Evolutionary conservation across 35 echinoderm and acorn worm species (phyloP).

Genomic region (Ophiothrix spiculata): DNA sequence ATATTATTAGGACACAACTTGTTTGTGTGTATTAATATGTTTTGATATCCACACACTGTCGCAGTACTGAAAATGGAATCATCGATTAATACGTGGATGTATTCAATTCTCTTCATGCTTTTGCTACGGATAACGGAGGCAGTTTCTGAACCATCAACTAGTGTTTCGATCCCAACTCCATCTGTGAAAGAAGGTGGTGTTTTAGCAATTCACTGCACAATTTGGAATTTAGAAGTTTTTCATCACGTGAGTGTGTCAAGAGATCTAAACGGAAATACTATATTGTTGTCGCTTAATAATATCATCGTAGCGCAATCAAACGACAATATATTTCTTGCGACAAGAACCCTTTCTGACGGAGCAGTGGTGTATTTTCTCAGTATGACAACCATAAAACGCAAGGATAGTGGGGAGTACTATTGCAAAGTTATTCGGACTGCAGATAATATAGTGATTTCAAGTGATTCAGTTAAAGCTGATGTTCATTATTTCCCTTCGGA

Average conservation of each 20-base stretch:
- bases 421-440: background rate
- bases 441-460: background rate
- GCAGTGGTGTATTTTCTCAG: background rate
- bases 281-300: background rate
- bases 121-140: too few species aligned
- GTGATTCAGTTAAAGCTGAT: background rate
- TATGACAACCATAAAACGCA: background rate
- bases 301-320: background rate
- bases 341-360: background rate
- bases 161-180: too few species aligned
- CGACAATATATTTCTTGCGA: background rate
- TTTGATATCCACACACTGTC: too few species aligned
- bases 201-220: background rate
- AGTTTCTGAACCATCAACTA: too few species aligned
- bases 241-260: background rate
- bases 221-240: background rate
- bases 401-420: background rate
- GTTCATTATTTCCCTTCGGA: background rate
- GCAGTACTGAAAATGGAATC: too few species aligned
- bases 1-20: too few species aligned
- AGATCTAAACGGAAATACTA: background rate
- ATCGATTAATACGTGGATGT: too few species aligned
- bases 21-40: too few species aligned
- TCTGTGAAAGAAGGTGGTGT: background rate
- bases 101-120: too few species aligned